Percentiles rank a stretch among this genome's conserved stretches.
These are phyloP conservation scores for Chaetorhynchus papuensis DNA, from an alignment of 2,113 vertebrate genomes.

Conservation along the genomic window DNA sequence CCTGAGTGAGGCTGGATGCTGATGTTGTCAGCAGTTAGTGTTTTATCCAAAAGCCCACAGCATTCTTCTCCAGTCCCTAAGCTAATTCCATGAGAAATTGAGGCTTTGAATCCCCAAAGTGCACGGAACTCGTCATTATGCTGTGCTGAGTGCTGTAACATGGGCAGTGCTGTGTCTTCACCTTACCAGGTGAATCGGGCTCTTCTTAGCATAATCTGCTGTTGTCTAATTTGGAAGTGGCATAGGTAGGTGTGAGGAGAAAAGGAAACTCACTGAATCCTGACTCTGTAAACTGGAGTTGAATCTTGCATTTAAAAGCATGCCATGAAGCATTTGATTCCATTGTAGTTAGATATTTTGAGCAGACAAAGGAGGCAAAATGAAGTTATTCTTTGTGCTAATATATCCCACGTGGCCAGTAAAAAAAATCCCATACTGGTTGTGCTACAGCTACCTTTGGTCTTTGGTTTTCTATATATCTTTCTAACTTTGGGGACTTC, in stretches of 20 bases:
- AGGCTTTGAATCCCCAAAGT: not conserved
- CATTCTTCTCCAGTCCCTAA: not conserved
- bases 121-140: rapidly evolving
- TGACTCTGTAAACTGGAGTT: not conserved
- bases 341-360: not conserved
- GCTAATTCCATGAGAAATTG: not conserved
- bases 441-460: not conserved
- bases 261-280: not conserved
- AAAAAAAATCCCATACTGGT: not conserved
- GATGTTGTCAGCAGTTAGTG: not conserved
- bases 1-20: not conserved
- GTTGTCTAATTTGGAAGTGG: not conserved
- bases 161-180: not conserved
- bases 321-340: not conserved
- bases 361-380: not conserved
- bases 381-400: not conserved
- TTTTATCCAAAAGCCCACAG: not conserved
- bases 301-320: not conserved
- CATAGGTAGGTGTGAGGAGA: not conserved
- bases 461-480: not conserved
- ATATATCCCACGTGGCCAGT: not conserved
- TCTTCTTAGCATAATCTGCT: not conserved
- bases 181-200: not conserved
- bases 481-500: not conserved
- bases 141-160: not conserved